Base-by-base conservation (phyloP, 2,113 vertebrate species). In the Sinocyclocheilus rhinocerous region DNA sequence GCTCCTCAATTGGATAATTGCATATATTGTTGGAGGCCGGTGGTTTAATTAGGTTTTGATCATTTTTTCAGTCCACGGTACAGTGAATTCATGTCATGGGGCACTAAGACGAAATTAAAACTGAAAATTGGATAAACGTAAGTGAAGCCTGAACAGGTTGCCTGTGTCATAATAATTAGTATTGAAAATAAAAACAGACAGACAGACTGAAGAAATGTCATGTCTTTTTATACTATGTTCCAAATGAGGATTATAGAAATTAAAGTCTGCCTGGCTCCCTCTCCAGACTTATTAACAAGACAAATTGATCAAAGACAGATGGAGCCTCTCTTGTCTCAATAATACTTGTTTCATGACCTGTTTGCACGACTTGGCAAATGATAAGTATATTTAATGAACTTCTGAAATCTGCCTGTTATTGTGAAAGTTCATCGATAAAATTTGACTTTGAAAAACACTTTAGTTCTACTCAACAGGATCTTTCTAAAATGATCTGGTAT, bases 201-300 rank as follows among this genome's bases (percentile, higher is more conserved):
- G 81, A 85, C 87, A 65, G 67, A 59, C 16, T 84, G 72, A 69
- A n/a, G 88, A 88, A 90, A 88, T 89, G 78, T 85, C 82, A 92
- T 83, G 87, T 86, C 89, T 86, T 90, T 81, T 90, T 39, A 89
- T 88, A 91, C 89, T 89, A 88, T 92, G 91, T 92, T 93, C 88
- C 89, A 90, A 87, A 86, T 89, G 87, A 83, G 92, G 93, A 93
- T 93, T 93, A 91, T 90, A 84, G 76, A 92, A 92, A 92, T 85
- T 89, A 89, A 91, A 92, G 85, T 89, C 70, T 87, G 90, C 76
- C 88, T 84, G 84, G 79, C 85, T 83, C 81, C 78, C 85, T 90
- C 91, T 91, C 85, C 85, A 81, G 84, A 92, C 89, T 93, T 93
- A 93, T 93, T 93, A 93, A 92, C 91, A 87, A 93, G 90, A 93